phyloP scores from a whole-genome alignment of 2,113 vertebrate genomes.

The Chaenogobius annularis region DNA sequence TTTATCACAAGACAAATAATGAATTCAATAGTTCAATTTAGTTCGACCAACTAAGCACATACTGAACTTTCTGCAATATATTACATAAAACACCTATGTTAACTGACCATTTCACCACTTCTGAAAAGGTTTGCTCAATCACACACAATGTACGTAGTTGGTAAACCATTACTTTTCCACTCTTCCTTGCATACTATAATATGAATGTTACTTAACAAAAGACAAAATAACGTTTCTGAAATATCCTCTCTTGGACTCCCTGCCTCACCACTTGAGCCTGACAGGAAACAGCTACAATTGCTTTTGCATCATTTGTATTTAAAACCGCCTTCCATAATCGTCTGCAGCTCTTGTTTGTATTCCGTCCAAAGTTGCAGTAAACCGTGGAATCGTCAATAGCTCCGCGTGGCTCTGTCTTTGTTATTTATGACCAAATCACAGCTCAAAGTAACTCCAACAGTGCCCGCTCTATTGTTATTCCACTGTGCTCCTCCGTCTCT shows the following conservation, averaged over 20 bases:
- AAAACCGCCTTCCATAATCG: background rate
- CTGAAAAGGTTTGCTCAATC: too few species aligned
- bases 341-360: background rate
- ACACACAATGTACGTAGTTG: background rate
- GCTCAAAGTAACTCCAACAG: conserved; percentile 34
- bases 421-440: conserved; percentile 55
- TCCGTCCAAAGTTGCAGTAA: conserved; percentile 1
- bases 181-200: background rate
- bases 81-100: too few species aligned
- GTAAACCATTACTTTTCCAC: background rate
- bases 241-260: background rate
- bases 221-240: background rate
- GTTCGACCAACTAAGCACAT: too few species aligned
- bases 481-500: background rate
- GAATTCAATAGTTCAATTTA: too few species aligned
- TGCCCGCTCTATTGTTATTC: conserved; percentile 47
- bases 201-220: background rate
- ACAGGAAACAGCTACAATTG: background rate
- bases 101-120: too few species aligned
- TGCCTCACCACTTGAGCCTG: background rate
- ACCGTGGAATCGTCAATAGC: background rate
- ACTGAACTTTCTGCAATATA: too few species aligned
- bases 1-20: too few species aligned
- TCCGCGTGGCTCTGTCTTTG: conserved; percentile 19
- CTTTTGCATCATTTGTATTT: background rate